phyloP scores from a whole-genome alignment of 1,140 invertebrate genomes.

The Philaenus spumarius region DNA sequence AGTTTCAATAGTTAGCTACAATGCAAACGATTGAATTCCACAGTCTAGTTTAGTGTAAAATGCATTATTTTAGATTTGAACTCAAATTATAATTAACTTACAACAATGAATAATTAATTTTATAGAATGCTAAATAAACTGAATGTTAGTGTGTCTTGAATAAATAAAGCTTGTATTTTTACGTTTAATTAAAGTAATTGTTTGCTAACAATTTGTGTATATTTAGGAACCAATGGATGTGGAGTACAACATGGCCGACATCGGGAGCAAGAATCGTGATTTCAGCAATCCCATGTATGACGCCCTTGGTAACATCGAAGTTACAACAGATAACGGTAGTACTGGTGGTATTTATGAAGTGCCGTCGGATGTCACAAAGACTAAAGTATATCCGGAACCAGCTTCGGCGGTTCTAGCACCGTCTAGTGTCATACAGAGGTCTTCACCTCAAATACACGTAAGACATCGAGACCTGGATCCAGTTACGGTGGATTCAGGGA shows the following conservation, averaged over 20 bases:
- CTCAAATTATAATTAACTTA: not conserved
- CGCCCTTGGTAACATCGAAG: constrained; percentile 55
- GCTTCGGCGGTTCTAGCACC: constrained; percentile 68
- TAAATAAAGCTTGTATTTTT: not conserved
- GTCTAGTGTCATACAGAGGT: constrained; percentile 68
- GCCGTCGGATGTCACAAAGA: constrained; percentile 61
- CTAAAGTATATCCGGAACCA: constrained; percentile 42
- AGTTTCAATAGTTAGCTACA: too few relatives aligned
- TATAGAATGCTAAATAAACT: not conserved
- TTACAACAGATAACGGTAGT: constrained; percentile 49
- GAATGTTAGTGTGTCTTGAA: not conserved
- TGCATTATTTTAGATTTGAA: too few relatives aligned
- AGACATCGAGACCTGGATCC: constrained; percentile 75
- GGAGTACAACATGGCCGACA: constrained; percentile 66
- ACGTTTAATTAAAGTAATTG: not conserved
- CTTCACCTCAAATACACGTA: constrained; percentile 63
- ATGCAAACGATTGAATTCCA: too few relatives aligned
- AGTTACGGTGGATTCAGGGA: constrained; percentile 64
- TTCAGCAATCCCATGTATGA: constrained; percentile 97
- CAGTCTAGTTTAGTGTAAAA: too few relatives aligned
- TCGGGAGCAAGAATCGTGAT: constrained; percentile 70
- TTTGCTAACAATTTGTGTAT: not conserved
- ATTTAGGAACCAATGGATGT: constrained; percentile 57
- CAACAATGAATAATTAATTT: not conserved
- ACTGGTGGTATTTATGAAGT: constrained; percentile 63